Percentiles rank a stretch among this genome's conserved stretches.
Evolutionary conservation across 2,113 vertebrate species (phyloP).

Genomic region (Dolichallabes microphthalmus): DNA sequence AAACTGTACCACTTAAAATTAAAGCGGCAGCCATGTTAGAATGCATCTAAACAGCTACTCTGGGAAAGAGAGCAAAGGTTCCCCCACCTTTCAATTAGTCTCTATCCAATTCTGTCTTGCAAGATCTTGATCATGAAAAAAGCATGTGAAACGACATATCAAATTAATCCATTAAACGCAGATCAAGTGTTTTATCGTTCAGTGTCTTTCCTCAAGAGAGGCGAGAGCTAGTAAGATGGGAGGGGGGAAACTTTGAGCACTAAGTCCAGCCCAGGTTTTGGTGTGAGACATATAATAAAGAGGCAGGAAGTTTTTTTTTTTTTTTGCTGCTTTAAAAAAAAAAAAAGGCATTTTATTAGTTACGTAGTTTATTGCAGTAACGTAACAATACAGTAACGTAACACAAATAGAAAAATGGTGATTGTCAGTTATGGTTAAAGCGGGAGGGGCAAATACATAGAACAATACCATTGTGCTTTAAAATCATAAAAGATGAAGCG

Average conservation of each 20-base stretch:
- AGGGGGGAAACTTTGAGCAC: constrained; percentile 68
- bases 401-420: constrained; percentile 82
- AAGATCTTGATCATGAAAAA: constrained; percentile 33
- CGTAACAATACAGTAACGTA: constrained; percentile 85
- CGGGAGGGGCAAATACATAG: constrained; percentile 28
- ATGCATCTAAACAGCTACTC: constrained; percentile 51
- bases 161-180: constrained; percentile 58
- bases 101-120: constrained; percentile 65
- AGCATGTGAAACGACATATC: constrained; percentile 41
- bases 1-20: constrained; percentile 30
- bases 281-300: constrained; percentile 76
- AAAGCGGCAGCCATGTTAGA: constrained; percentile 68
- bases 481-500: constrained; percentile 39
- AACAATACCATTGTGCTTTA: constrained; percentile 34
- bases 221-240: constrained; percentile 22
- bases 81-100: constrained; percentile 78
- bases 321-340: neutral
- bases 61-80: constrained; percentile 54
- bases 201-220: constrained; percentile 55
- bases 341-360: neutral
- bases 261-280: constrained; percentile 76
- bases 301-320: constrained; percentile 75
- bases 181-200: constrained; percentile 62
- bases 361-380: constrained; percentile 71
- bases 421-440: constrained; percentile 68